Base-by-base conservation (phyloP, 2,888 invertebrate genomes). In the Heliconius ismenius region DNA sequence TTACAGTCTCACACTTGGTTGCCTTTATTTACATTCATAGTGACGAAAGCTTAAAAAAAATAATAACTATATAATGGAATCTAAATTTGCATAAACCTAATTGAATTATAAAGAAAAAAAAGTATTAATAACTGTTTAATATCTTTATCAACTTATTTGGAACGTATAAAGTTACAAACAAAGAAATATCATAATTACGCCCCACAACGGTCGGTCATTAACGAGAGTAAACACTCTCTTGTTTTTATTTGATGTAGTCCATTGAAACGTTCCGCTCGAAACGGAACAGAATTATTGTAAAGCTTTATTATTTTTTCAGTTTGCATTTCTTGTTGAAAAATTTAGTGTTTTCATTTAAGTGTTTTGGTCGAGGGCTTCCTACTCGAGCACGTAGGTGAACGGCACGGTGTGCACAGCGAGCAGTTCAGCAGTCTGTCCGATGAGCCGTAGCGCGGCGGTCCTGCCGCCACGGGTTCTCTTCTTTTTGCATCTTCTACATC, bases 391-490 rank as follows among this genome's bases (percentile, higher is more conserved):
- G 83, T 87, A 87, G 88, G 89, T 86, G 87, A 90, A 84, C 86
- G 90, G 83, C 79, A 84, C 82, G 84, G 84, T 83, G 84, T 83
- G 83, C 78, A 74, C 77, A 69, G 77, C 75, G 77, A 85, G 83
- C 92, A 93, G 94, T 94, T 91, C 91, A 85, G 83, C 92, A 93
- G 94, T 94, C 91, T 91, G 89, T 86, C 90, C 91, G 92, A 94
- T 93, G 93, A 92, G 92, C 91, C 93, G 92, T 92, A 91, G 92
- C 92, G 93, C 86, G 91, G 90, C 92, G 92, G 94, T 91, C 91
- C 89, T 93, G 92, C 91, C 90, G 91, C 89, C 87, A 83, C 88
- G 88, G 49, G 21, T 89, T 84, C 84, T 82, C 84, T 88, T 84
- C 86, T 86, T 84, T 83, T 80, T 83, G 77, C 82, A 79, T 78